A percentile compares a stretch with the other conserved stretches of the same genome.
Evolutionary conservation across 2,113 vertebrate genomes (phyloP).

Genomic region (Apus apus): DNA sequence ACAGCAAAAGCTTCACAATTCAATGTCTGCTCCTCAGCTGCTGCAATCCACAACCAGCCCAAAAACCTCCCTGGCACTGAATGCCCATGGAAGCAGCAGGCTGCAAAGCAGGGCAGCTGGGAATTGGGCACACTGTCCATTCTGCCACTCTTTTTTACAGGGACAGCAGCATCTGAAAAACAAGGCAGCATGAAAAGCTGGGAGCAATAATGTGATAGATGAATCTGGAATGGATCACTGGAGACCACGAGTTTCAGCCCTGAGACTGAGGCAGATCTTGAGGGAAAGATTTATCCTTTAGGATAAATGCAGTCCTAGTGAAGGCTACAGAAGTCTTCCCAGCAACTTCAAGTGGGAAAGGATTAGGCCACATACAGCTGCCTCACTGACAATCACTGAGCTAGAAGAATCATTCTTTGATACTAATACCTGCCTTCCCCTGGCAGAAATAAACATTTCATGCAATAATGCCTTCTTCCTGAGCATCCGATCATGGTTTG

Average conservation of each 20-base stretch:
- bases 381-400: fast-evolving
- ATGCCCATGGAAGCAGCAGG: background rate
- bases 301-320: background rate
- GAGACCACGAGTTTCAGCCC: background rate
- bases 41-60: background rate
- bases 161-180: background rate
- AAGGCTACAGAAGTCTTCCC: background rate
- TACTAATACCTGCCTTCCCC: background rate
- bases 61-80: background rate
- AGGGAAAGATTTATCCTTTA: background rate
- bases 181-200: background rate
- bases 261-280: background rate
- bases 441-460: background rate
- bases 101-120: background rate
- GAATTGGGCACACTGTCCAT: background rate
- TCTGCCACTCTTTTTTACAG: background rate
- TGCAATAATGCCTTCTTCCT: background rate
- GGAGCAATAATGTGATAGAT: background rate
- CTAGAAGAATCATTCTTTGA: background rate
- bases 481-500: background rate
- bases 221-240: background rate
- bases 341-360: background rate
- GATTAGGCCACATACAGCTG: background rate
- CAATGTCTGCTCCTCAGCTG: background rate
- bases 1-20: background rate